Percentiles rank a stretch among this genome's conserved stretches.
Evolutionary conservation across 2,113 vertebrate genomes (phyloP).

Genomic region (Jacana jacana): DNA sequence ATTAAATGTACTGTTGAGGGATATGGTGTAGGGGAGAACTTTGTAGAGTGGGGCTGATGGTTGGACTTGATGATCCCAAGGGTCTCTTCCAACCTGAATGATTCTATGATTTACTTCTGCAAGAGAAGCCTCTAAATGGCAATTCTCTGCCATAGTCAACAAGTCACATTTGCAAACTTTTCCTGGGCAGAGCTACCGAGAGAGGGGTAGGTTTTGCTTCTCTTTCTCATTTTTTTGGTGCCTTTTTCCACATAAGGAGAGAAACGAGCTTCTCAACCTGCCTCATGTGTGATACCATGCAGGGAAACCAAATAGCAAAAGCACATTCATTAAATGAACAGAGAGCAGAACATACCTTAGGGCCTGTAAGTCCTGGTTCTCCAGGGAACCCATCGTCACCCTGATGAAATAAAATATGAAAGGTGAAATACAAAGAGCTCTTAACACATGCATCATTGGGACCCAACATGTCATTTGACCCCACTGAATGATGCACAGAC

Average conservation of each 20-base stretch:
- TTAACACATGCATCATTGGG: background rate
- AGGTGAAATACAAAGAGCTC: background rate
- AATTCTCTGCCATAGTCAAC: background rate
- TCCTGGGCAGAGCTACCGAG: background rate
- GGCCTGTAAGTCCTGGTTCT: conserved; percentile 79
- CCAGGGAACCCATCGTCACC: conserved; percentile 85
- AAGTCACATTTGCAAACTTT: accelerated
- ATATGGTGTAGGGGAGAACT: too few relatives aligned
- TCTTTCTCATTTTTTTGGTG: background rate
- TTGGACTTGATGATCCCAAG: too few relatives aligned
- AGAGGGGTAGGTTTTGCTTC: background rate
- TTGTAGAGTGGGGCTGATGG: too few relatives aligned
- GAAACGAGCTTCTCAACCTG: background rate
- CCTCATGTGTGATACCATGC: background rate
- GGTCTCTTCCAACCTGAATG: too few relatives aligned
- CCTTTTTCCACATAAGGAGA: background rate
- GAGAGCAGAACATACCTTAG: conserved; percentile 72
- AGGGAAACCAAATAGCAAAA: background rate
- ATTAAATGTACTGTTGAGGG: too few relatives aligned
- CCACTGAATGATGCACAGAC: background rate
- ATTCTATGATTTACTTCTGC: background rate
- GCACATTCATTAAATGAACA: background rate
- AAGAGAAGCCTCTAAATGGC: background rate
- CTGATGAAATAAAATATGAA: conserved; percentile 60
- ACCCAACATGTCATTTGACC: background rate